A percentile compares a stretch with the other conserved stretches of the same genome.
Conservation (phyloP, 1,140 invertebrate genomes). For the Pantala flavescens region DNA sequence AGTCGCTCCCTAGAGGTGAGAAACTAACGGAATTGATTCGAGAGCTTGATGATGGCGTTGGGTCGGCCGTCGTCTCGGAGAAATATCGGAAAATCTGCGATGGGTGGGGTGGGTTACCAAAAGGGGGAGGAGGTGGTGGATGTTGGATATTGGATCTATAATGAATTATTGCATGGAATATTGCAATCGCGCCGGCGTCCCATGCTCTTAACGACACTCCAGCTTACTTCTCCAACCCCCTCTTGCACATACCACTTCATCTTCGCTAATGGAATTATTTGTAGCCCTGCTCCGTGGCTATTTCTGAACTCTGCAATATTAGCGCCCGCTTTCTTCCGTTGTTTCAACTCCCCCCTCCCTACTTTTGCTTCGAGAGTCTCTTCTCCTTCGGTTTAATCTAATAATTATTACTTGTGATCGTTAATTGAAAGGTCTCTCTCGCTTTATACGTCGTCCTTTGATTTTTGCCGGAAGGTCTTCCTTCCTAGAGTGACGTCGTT, state of each 20-base stretch:
- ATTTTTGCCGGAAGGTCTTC: too few relatives aligned
- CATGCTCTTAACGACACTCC: neutral
- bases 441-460: too few relatives aligned
- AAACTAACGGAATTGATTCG: slow-evolving; percentile 9
- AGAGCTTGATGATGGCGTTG: slow-evolving; percentile 3
- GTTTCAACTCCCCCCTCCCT: neutral
- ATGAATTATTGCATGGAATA: slow-evolving; percentile 10
- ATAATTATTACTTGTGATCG: too few relatives aligned
- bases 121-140: neutral
- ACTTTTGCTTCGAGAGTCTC: neutral
- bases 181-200: slow-evolving; percentile 5
- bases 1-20: neutral
- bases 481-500: too few relatives aligned
- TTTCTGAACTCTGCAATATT: slow-evolving; percentile 3
- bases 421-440: too few relatives aligned
- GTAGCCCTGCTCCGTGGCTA: neutral
- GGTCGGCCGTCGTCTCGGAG: neutral
- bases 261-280: slow-evolving; percentile 3
- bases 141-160: slow-evolving; percentile 10
- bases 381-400: too few relatives aligned
- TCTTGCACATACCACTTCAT: neutral
- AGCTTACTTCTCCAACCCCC: neutral
- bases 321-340: neutral
- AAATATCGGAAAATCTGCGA: neutral
- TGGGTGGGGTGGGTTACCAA: neutral